Evolutionary conservation across 2,797 vertebrate species (phyloP).

Genomic region (Poecilia gillii): DNA sequence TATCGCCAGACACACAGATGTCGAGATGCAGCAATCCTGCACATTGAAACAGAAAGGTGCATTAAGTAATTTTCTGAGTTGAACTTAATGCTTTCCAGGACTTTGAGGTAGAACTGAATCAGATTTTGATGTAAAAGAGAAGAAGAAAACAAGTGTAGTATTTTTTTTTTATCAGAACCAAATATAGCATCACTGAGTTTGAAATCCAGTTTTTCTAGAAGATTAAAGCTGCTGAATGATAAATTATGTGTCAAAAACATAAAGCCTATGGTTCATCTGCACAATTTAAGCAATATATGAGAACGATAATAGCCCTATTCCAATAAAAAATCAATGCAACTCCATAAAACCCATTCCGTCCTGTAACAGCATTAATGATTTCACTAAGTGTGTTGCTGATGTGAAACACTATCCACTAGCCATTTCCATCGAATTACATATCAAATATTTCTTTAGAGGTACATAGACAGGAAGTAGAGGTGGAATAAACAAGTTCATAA

Average conservation of each 20-base stretch:
- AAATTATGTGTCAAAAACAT: conserved; percentile 22
- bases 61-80: neutral
- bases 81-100: neutral
- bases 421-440: conserved; percentile 10
- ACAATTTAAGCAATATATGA: conserved; percentile 15
- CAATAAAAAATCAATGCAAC: conserved; percentile 11
- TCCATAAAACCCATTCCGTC: conserved; percentile 3
- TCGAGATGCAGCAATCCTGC: conserved; percentile 48
- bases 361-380: neutral
- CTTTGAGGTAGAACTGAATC: conserved; percentile 27
- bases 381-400: neutral
- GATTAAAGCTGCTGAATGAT: conserved; percentile 11
- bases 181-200: neutral
- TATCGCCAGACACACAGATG: conserved; percentile 18
- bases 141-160: conserved; percentile 4
- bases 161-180: neutral
- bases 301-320: conserved; percentile 8
- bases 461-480: neutral
- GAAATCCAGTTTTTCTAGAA: conserved; percentile 14
- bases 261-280: neutral
- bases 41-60: conserved; percentile 24
- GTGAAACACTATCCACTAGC: neutral
- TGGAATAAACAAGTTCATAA: conserved; percentile 21
- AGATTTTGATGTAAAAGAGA: conserved; percentile 8
- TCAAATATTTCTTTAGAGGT: conserved; percentile 11